These are phyloP conservation scores for Crocidura indochinensis DNA, from an alignment of 2,797 vertebrate species.

Conservation along the genomic window DNA sequence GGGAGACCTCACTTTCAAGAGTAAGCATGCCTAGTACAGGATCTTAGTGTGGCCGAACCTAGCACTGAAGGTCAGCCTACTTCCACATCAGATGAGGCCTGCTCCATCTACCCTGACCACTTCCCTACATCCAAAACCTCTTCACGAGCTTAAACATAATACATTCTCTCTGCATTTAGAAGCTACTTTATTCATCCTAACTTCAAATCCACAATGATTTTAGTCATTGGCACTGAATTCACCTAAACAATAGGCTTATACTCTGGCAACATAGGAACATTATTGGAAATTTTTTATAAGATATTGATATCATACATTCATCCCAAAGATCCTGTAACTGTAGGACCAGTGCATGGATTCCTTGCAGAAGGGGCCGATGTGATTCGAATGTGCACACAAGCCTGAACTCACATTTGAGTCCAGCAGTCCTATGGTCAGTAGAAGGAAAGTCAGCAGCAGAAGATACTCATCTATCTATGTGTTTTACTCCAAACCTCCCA, in stretches of 20 bases:
- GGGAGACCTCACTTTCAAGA: neutral
- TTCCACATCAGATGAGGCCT: neutral
- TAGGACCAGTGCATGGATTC: neutral
- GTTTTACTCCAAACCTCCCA: too few relatives aligned
- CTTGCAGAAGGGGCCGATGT: neutral
- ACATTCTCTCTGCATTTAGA: neutral
- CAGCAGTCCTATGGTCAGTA: too few relatives aligned
- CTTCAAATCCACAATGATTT: neutral
- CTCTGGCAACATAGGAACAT: too few relatives aligned
- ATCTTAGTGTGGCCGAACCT: neutral
- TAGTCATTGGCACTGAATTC: neutral
- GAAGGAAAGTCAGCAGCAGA: too few relatives aligned
- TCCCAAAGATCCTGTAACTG: neutral
- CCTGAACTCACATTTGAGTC: neutral
- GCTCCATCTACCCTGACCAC: neutral
- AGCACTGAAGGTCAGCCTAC: neutral
- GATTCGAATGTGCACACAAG: neutral
- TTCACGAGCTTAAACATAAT: neutral
- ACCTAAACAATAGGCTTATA: neutral
- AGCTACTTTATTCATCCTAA: neutral
- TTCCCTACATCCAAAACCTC: neutral
- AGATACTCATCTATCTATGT: too few relatives aligned
- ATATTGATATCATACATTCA: neutral
- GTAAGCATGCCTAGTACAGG: neutral
- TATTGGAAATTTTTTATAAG: too few relatives aligned